phyloP scores from a whole-genome alignment of 2,113 vertebrate genomes.

The Triplophysa rosa region DNA sequence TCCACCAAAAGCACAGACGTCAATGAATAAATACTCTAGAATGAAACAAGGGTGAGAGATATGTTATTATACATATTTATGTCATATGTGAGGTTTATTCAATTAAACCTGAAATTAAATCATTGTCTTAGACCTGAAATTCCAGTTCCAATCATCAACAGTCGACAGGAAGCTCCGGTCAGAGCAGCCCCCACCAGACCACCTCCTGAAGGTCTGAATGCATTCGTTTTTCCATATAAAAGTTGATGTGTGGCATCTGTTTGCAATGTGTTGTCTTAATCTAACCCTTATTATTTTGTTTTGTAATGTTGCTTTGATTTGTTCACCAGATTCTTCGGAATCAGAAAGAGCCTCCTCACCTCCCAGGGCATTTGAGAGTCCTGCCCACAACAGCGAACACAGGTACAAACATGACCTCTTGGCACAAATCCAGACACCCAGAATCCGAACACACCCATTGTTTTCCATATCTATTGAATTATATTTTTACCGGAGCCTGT shows the following conservation, averaged over 20 bases:
- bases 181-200: slow-evolving; percentile 56
- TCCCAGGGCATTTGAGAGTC: slow-evolving; percentile 71
- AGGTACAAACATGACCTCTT: slow-evolving; percentile 56
- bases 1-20: slow-evolving; percentile 51
- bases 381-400: slow-evolving; percentile 56
- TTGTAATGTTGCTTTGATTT: background rate
- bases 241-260: background rate
- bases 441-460: background rate
- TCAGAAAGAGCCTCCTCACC: slow-evolving; percentile 65
- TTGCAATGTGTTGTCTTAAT: background rate
- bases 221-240: background rate
- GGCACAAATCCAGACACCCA: background rate
- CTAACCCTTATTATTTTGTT: background rate
- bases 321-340: slow-evolving; percentile 67
- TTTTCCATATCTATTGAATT: no score
- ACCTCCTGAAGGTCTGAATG: slow-evolving; percentile 63
- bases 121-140: slow-evolving; percentile 58
- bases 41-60: slow-evolving; percentile 61
- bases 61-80: background rate
- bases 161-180: slow-evolving; percentile 55
- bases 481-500: no score
- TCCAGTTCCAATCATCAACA: slow-evolving; percentile 25
- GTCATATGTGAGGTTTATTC: background rate
- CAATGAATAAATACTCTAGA: slow-evolving; percentile 35
- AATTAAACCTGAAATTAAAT: background rate